A percentile compares a stretch with the other conserved stretches of the same genome.
Evolutionary conservation across 2,888 invertebrate species (phyloP).

Genomic region (Lysandra coridon): DNA sequence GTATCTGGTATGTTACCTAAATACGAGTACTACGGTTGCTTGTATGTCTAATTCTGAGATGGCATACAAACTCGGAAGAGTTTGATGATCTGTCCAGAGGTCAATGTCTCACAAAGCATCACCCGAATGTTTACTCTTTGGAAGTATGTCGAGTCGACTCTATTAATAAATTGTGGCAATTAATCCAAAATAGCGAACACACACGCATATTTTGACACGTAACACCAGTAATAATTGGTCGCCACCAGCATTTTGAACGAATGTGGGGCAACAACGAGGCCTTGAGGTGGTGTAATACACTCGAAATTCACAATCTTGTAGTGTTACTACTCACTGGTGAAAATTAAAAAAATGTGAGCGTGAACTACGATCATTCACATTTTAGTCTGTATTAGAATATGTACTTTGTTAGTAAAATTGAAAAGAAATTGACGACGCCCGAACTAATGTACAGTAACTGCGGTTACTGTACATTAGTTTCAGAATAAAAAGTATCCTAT

Average conservation of each 20-base stretch:
- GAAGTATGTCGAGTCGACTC: background rate
- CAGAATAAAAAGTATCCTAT: too few relatives aligned
- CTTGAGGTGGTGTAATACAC: conserved; percentile 9
- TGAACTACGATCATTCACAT: too few relatives aligned
- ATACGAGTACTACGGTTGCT: too few relatives aligned
- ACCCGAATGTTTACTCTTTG: background rate
- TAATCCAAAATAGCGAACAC: background rate
- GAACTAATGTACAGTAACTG: too few relatives aligned
- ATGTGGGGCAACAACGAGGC: conserved; percentile 17
- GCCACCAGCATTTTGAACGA: background rate
- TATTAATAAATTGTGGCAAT: conserved; percentile 10
- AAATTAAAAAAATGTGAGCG: background rate
- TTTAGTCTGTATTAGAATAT: too few relatives aligned
- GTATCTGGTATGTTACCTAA: too few relatives aligned
- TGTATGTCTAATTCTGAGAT: too few relatives aligned
- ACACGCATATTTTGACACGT: background rate
- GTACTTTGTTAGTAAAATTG: too few relatives aligned
- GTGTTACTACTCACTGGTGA: background rate
- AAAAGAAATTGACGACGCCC: too few relatives aligned
- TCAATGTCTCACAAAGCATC: background rate
- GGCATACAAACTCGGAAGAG: background rate
- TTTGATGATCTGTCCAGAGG: background rate
- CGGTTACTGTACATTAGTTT: too few relatives aligned
- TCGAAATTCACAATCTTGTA: background rate
- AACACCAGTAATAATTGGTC: conserved; percentile 11